A percentile compares a stretch with the other conserved stretches of the same genome.
Evolutionary conservation across 1,140 invertebrate genomes (phyloP).

Genomic region (Sminthurides bifidus): DNA sequence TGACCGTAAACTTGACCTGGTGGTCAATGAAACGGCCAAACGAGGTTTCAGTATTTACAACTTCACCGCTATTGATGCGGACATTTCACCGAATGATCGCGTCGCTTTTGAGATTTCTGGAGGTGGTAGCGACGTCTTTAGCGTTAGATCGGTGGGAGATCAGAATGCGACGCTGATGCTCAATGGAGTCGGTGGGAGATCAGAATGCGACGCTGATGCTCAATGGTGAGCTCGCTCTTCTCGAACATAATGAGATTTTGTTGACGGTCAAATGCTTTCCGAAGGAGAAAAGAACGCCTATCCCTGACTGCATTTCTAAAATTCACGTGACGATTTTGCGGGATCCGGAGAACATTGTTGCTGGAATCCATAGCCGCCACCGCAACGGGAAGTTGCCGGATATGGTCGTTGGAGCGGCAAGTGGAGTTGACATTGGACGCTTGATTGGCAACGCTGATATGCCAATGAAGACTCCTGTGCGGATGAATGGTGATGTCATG

Average conservation of each 20-base stretch:
- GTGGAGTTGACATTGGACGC: constrained; percentile 21
- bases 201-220: constrained; percentile 24
- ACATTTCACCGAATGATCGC: constrained; percentile 39
- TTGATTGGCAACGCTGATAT: constrained; percentile 28
- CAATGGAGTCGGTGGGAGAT: constrained; percentile 9
- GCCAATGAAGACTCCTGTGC: constrained; percentile 15
- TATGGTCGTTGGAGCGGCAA: constrained; percentile 28
- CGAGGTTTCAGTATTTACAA: constrained; percentile 52
- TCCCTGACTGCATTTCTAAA: constrained; percentile 28
- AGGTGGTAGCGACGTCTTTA: constrained; percentile 25
- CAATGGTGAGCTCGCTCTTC: constrained; percentile 16
- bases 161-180: constrained; percentile 24
- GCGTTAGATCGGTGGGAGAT: constrained; percentile 11
- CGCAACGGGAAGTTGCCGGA: constrained; percentile 14
- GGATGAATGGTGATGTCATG: too few relatives aligned
- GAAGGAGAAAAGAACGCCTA: constrained; percentile 21
- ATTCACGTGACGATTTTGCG: constrained; percentile 19
- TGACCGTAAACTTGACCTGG: constrained; percentile 16
- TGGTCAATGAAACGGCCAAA: constrained; percentile 32
- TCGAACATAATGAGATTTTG: constrained; percentile 23
- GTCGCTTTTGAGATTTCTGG: constrained; percentile 25
- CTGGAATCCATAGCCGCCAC: neutral
- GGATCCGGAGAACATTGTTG: constrained; percentile 11
- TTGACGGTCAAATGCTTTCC: constrained; percentile 27
- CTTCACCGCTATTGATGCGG: constrained; percentile 57